Evolutionary conservation across 2,888 invertebrate species (phyloP).

Genomic region (Tenodera sinensis): DNA sequence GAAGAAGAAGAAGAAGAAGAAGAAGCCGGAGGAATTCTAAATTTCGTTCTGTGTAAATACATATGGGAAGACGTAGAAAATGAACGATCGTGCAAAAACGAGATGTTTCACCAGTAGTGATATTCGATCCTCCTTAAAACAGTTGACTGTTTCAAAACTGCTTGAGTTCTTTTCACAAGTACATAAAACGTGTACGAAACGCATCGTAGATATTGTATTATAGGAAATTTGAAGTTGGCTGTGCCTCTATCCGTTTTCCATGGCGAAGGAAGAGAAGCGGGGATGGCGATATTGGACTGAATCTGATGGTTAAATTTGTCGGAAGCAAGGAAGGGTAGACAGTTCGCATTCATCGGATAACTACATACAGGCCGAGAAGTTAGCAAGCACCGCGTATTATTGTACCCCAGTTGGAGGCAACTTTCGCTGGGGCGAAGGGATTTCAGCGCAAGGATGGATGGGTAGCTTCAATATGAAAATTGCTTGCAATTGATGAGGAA

Average conservation of each 20-base stretch:
- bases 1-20: neutral
- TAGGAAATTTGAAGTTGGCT: neutral
- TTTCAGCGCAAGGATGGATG: conserved; percentile 19
- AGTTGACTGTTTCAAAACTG: no score
- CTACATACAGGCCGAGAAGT: neutral
- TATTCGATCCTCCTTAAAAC: no score
- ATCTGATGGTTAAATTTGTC: conserved; percentile 30
- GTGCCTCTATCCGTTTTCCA: neutral
- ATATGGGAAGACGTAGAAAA: no score
- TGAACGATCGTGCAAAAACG: neutral
- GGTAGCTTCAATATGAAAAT: conserved; percentile 34
- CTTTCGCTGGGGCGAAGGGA: neutral
- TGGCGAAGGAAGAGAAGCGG: neutral
- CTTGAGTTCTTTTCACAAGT: no score
- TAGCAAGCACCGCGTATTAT: neutral
- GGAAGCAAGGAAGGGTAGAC: conserved; percentile 15
- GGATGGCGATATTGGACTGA: conserved; percentile 1
- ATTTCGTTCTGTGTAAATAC: neutral
- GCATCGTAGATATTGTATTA: neutral
- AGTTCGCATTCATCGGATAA: neutral
- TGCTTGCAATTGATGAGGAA: conserved; percentile 33
- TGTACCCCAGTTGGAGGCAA: conserved; percentile 6
- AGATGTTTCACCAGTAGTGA: no score
- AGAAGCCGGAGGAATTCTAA: neutral
- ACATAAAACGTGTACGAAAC: neutral